phyloP scores from a whole-genome alignment of 2,113 vertebrate species.

The Carettochelys insculpta region DNA sequence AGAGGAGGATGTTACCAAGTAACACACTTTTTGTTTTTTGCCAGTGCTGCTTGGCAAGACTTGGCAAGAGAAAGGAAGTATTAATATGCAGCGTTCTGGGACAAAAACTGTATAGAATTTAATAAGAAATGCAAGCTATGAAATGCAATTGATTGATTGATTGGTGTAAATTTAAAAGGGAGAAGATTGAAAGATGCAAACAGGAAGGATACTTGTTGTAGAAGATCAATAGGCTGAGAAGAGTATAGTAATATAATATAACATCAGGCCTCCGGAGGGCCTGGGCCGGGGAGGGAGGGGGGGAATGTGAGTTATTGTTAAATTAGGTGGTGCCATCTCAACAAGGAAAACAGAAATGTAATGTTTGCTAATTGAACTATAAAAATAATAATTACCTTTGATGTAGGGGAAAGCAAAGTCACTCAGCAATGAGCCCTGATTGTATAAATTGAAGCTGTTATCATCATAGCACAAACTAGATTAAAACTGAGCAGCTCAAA shows the following conservation, averaged over 20 bases:
- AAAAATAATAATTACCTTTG: slow-evolving; percentile 81
- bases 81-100: background rate
- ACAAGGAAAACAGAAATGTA: slow-evolving; percentile 71
- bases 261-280: slow-evolving; percentile 51
- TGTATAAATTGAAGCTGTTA: slow-evolving; percentile 73
- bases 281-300: slow-evolving; percentile 45
- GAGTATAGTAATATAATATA: slow-evolving; percentile 67
- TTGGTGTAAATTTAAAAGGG: slow-evolving; percentile 44
- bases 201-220: slow-evolving; percentile 39
- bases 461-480: slow-evolving; percentile 66
- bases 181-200: slow-evolving; percentile 53
- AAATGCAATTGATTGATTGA: slow-evolving; percentile 25
- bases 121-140: slow-evolving; percentile 19
- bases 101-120: slow-evolving; percentile 26
- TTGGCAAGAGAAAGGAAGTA: background rate
- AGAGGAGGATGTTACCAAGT: background rate
- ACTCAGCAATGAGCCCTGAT: slow-evolving; percentile 67
- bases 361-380: slow-evolving; percentile 79
- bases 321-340: slow-evolving; percentile 63
- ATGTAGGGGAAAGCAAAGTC: slow-evolving; percentile 68
- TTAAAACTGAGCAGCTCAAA: slow-evolving; percentile 61
- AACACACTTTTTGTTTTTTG: background rate
- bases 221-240: slow-evolving; percentile 64
- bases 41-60: background rate
- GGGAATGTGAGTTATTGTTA: slow-evolving; percentile 66